These are phyloP conservation scores for Eupeodes corollae DNA, from an alignment of 1,140 invertebrate genomes.

Conservation along the genomic window DNA sequence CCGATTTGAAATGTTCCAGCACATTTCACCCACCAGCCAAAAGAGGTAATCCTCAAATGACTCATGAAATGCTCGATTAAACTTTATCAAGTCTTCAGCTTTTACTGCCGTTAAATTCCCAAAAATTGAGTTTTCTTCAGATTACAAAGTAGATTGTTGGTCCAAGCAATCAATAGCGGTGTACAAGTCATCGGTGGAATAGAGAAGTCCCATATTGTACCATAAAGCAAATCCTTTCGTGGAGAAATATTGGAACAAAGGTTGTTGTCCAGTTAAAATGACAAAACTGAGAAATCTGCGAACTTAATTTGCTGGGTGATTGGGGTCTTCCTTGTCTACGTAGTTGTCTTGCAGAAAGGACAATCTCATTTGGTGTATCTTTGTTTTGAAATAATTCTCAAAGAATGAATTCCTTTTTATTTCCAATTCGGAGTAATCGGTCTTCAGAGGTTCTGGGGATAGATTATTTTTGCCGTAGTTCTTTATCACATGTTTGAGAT, in stretches of 20 bases:
- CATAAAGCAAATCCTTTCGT: conserved; percentile 25
- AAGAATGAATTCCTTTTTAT: conserved; percentile 13
- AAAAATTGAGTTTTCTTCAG: conserved; percentile 5
- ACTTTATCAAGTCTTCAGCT: conserved; percentile 19
- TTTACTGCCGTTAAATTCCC: not conserved
- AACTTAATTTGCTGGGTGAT: conserved; percentile 25
- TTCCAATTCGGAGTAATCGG: conserved; percentile 4
- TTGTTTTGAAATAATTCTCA: conserved; percentile 16
- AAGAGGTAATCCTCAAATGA: conserved; percentile 20
- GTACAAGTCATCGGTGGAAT: conserved; percentile 25
- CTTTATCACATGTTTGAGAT: conserved; percentile 19
- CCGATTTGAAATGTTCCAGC: conserved; percentile 19
- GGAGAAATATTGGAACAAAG: conserved; percentile 30
- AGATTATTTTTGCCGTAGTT: conserved; percentile 19
- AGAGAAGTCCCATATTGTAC: conserved; percentile 15
- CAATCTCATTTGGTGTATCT: conserved; percentile 11
- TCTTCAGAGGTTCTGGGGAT: conserved; percentile 13
- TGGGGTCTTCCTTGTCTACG: conserved; percentile 22
- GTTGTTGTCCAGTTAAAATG: conserved; percentile 18
- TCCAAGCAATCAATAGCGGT: conserved; percentile 26
- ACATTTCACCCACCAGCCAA: conserved; percentile 28
- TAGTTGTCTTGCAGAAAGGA: conserved; percentile 15
- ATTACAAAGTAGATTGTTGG: conserved; percentile 12
- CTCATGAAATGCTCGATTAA: conserved; percentile 20
- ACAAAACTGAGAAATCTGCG: conserved; percentile 25